Evolutionary conservation across 2,888 invertebrate species (phyloP).

Genomic region (Acanthoscelides obtectus): DNA sequence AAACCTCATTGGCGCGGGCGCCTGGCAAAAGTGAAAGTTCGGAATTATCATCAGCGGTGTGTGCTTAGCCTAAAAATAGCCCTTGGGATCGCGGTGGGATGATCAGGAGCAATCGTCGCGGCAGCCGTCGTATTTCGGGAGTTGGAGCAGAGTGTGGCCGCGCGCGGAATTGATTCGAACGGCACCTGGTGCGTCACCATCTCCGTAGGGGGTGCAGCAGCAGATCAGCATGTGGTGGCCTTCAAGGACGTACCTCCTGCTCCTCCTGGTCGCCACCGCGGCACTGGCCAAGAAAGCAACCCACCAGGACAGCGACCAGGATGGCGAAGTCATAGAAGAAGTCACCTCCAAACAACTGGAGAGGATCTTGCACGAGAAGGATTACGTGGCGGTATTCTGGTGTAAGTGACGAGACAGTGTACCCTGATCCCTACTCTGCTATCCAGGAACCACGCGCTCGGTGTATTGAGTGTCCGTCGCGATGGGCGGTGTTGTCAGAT

Average conservation of each 20-base stretch:
- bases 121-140: background rate
- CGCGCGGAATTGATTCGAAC: background rate
- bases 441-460: background rate
- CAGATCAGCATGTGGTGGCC: constrained; percentile 47
- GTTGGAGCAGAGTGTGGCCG: background rate
- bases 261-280: constrained; percentile 52
- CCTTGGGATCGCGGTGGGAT: background rate
- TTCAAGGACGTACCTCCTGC: constrained; percentile 46
- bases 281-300: constrained; percentile 43
- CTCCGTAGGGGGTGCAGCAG: constrained; percentile 11
- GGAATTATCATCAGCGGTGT: background rate
- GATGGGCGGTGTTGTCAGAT: background rate
- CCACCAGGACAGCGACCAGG: constrained; percentile 36
- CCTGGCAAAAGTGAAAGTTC: background rate
- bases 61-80: background rate
- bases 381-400: constrained; percentile 94
- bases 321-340: constrained; percentile 82
- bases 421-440: background rate
- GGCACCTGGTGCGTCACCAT: background rate
- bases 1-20: background rate
- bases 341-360: constrained; percentile 90
- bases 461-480: background rate
- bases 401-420: constrained; percentile 68
- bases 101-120: background rate
- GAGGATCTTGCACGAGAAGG: constrained; percentile 82